phyloP scores from a whole-genome alignment of 1,140 invertebrate species.

The Onthophagus taurus region DNA sequence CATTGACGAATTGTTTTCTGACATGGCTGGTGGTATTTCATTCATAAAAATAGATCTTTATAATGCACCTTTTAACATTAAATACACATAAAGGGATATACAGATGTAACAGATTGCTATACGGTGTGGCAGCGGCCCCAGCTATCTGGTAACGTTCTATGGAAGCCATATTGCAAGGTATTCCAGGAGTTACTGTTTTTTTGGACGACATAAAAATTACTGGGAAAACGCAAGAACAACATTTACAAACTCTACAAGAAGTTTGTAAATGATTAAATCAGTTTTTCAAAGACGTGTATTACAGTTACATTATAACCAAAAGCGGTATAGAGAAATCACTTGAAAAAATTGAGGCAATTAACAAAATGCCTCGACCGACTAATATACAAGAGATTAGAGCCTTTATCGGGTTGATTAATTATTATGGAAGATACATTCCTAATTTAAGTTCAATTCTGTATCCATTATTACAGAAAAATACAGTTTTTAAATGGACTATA shows the following conservation, averaged over 20 bases:
- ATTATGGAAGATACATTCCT: constrained; percentile 5
- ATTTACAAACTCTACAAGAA: no score
- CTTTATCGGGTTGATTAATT: constrained; percentile 5
- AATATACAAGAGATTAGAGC: constrained; percentile 3
- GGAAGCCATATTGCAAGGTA: constrained; percentile 8
- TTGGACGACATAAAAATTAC: no score
- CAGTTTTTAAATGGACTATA: not conserved
- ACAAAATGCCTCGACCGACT: not conserved
- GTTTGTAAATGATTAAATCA: no score
- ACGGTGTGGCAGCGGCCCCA: constrained; percentile 22
- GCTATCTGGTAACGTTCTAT: constrained; percentile 12
- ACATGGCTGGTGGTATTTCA: constrained; percentile 17
- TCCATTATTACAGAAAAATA: constrained; percentile 2
- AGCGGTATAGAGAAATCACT: not conserved
- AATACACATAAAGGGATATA: constrained; percentile 8
- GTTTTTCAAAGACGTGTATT: no score
- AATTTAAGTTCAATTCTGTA: not conserved
- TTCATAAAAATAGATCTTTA: constrained; percentile 25
- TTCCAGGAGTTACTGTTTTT: constrained; percentile 6
- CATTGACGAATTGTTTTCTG: constrained; percentile 24
- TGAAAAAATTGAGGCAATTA: constrained; percentile 3
- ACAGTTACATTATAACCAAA: constrained; percentile 3
- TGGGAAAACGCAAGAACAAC: no score
- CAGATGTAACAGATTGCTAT: constrained; percentile 19
- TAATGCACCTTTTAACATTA: constrained; percentile 12